Conservation (phyloP, 2,888 invertebrate species). For the Nephrotoma guestfalica region DNA sequence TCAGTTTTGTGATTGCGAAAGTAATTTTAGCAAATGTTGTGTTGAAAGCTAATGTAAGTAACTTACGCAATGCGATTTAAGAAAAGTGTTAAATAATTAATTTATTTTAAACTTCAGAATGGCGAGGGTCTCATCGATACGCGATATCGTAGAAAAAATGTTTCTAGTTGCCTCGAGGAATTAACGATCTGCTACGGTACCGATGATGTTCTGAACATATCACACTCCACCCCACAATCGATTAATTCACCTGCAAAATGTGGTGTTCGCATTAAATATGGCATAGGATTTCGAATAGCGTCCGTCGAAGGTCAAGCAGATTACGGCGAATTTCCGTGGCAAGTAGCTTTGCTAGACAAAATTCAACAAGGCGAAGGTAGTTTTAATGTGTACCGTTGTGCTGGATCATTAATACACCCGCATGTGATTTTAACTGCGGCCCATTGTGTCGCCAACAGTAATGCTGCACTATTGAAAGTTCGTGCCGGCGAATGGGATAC, state of each 20-base stretch:
- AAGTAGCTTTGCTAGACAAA: conserved; percentile 49
- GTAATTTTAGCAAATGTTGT: no score
- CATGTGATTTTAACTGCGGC: conserved; percentile 59
- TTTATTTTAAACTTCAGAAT: no score
- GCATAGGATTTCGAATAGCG: conserved; percentile 56
- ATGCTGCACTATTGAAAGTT: conserved; percentile 22
- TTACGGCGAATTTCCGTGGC: conserved; percentile 67
- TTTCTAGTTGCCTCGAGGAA: no score
- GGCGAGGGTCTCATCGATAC: no score
- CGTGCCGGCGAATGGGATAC: conserved; percentile 66
- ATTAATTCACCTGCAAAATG: conserved; percentile 35
- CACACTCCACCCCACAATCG: conserved; percentile 20
- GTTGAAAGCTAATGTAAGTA: no score
- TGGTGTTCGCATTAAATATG: conserved; percentile 54
- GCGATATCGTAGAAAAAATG: no score
- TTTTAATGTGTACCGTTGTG: conserved; percentile 50
- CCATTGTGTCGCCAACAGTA: conserved; percentile 37
- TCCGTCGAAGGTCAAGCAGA: conserved; percentile 43
- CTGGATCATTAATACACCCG: conserved; percentile 58
- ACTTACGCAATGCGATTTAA: no score
- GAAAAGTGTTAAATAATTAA: no score
- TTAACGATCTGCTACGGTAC: no score
- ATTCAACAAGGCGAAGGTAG: conserved; percentile 29
- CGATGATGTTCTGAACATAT: no score
- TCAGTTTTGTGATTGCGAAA: no score